Percentiles rank a stretch among this genome's conserved stretches.
phyloP scores from a whole-genome alignment of 2,888 invertebrate genomes.

The Saturnia japonica region DNA sequence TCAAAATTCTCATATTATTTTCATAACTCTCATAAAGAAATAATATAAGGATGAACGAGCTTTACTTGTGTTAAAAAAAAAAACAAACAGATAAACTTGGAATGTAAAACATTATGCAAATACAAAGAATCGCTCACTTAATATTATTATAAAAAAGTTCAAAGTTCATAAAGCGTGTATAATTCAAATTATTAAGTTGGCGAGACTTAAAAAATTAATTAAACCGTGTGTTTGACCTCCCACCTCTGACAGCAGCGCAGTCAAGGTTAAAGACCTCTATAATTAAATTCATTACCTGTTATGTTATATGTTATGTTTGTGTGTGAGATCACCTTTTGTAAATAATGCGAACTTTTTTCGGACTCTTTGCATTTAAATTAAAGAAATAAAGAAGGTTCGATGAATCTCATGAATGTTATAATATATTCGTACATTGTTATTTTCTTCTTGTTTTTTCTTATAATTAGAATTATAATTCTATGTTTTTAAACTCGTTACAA shows the following conservation, averaged over 20 bases:
- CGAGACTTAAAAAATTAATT: background rate
- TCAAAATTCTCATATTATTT: too few relatives aligned
- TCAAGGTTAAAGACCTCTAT: slow-evolving; percentile 42
- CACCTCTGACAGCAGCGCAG: slow-evolving; percentile 37
- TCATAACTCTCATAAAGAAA: too few relatives aligned
- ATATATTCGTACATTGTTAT: background rate
- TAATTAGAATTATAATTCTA: background rate
- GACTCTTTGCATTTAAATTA: background rate
- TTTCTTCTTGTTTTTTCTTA: background rate
- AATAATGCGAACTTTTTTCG: background rate
- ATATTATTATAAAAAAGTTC: background rate
- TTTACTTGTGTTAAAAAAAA: too few relatives aligned
- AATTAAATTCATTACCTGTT: slow-evolving; percentile 50
- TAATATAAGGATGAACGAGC: too few relatives aligned
- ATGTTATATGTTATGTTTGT: slow-evolving; percentile 28
- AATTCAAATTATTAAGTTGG: background rate
- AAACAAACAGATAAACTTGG: too few relatives aligned
- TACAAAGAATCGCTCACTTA: too few relatives aligned
- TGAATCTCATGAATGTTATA: background rate
- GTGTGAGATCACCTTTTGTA: background rate
- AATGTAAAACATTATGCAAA: too few relatives aligned
- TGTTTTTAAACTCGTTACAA: background rate
- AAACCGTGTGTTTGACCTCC: slow-evolving; percentile 35
- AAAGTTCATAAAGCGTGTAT: background rate
- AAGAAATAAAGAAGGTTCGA: background rate